Percentiles rank a stretch among this genome's conserved stretches.
phyloP scores from a whole-genome alignment of 2,113 vertebrate species.

The Brienomyrus brachyistius region DNA sequence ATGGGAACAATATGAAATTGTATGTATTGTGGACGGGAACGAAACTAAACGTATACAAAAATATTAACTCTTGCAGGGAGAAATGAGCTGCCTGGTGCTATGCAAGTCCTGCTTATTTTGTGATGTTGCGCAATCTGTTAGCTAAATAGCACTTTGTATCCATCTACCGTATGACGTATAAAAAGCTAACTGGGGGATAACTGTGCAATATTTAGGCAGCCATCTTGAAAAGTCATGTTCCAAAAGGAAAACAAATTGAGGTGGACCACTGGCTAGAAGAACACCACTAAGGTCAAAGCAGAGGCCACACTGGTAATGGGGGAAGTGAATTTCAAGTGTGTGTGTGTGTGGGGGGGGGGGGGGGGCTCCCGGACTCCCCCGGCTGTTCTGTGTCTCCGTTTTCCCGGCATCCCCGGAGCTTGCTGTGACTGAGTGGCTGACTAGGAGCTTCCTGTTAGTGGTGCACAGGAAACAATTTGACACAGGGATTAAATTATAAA shows the following conservation, averaged over 20 bases:
- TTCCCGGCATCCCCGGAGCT: slow-evolving; percentile 48
- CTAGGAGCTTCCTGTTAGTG: slow-evolving; percentile 47
- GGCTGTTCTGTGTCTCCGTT: slow-evolving; percentile 49
- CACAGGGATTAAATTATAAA: slow-evolving; percentile 53
- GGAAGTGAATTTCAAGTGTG: background rate
- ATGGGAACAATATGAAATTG: background rate
- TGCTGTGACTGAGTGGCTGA: slow-evolving; percentile 36
- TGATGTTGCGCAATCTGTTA: background rate
- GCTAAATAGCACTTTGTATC: background rate
- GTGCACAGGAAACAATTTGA: slow-evolving; percentile 58
- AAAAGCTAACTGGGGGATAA: background rate
- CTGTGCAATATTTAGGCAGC: background rate
- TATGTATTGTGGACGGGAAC: slow-evolving; percentile 1
- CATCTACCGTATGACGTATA: background rate
- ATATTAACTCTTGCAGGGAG: background rate
- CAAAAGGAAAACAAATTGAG: background rate
- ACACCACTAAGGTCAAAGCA: background rate
- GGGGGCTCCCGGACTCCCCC: slow-evolving; percentile 38
- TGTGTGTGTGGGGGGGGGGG: background rate
- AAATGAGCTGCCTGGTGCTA: background rate
- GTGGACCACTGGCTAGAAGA: background rate
- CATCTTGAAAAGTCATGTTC: background rate
- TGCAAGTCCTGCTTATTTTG: background rate
- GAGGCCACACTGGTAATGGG: background rate
- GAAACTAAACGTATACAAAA: background rate